Percentiles rank a stretch among this genome's conserved stretches.
phyloP scores from a whole-genome alignment of 2,113 vertebrate genomes.

The Cranoglanis bouderius region DNA sequence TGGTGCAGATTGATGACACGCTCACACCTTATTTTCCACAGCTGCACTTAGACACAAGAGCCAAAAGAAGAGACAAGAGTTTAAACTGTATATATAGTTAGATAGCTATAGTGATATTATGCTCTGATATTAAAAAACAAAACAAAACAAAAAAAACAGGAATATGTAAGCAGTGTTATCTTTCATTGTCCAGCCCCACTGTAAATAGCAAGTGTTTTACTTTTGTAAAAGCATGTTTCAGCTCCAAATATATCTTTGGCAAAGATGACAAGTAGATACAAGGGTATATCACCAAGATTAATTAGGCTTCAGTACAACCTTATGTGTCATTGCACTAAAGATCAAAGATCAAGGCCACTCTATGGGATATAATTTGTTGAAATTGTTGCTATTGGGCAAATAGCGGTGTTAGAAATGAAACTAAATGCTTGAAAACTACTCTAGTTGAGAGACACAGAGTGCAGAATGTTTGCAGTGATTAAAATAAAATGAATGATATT shows the following conservation, averaged over 20 bases:
- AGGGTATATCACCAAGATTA: neutral
- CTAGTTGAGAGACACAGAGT: neutral
- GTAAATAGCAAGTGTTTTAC: neutral
- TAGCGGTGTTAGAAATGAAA: neutral
- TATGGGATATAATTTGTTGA: neutral
- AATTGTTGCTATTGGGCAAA: neutral
- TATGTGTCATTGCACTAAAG: neutral
- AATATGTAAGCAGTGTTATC: neutral
- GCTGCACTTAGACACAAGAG: neutral
- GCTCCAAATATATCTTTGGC: neutral
- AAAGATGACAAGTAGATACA: neutral
- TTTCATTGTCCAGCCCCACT: neutral
- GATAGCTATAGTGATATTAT: neutral
- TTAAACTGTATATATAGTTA: neutral
- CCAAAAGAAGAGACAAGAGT: neutral
- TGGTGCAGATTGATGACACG: constrained; percentile 3
- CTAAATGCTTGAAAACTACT: neutral
- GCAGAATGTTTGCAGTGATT: neutral
- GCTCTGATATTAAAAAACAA: neutral
- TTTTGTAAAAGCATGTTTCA: neutral
- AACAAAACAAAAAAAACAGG: neutral
- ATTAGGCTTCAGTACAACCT: neutral
- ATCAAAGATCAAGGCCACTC: neutral
- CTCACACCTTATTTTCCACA: neutral
- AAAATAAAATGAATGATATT: neutral